Percentiles rank a stretch among this genome's conserved stretches.
Conservation (phyloP, 2,797 vertebrate species). For the Myiothlypis chrysogaster region DNA sequence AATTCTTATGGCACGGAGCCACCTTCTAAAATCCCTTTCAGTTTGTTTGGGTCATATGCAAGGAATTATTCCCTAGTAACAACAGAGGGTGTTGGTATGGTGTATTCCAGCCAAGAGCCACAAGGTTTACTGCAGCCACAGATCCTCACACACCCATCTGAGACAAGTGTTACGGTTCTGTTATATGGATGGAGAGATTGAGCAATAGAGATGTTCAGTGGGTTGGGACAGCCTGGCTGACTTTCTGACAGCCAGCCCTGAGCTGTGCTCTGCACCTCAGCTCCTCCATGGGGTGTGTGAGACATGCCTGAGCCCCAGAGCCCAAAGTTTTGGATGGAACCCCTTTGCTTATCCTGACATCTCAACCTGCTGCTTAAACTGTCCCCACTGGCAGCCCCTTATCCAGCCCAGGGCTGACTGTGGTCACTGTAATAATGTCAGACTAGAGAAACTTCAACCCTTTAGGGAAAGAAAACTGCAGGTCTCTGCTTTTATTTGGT, state of each 20-base stretch:
- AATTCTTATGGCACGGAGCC: not conserved
- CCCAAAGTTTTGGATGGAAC: not conserved
- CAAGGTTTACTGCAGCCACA: conserved; percentile 11
- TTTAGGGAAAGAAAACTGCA: not conserved
- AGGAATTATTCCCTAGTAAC: conserved; percentile 15
- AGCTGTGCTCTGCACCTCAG: not conserved
- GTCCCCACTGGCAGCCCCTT: not conserved
- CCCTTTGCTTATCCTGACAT: not conserved
- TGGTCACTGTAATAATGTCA: not conserved
- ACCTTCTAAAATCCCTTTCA: not conserved
- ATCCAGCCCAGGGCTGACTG: not conserved
- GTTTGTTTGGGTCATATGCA: not conserved
- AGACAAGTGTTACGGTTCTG: conserved; percentile 6
- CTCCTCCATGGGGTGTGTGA: not conserved
- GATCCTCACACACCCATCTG: conserved; percentile 27
- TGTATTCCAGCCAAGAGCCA: not conserved
- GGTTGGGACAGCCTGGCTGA: not conserved
- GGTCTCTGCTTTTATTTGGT: not conserved
- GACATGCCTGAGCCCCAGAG: not conserved
- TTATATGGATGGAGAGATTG: not conserved
- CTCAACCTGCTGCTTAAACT: not conserved
- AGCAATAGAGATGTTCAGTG: not conserved
- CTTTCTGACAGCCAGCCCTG: not conserved
- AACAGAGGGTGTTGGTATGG: not conserved
- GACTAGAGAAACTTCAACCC: not conserved